These are phyloP conservation scores for Falco peregrinus DNA, from an alignment of 2,797 vertebrate species.

Conservation along the genomic window DNA sequence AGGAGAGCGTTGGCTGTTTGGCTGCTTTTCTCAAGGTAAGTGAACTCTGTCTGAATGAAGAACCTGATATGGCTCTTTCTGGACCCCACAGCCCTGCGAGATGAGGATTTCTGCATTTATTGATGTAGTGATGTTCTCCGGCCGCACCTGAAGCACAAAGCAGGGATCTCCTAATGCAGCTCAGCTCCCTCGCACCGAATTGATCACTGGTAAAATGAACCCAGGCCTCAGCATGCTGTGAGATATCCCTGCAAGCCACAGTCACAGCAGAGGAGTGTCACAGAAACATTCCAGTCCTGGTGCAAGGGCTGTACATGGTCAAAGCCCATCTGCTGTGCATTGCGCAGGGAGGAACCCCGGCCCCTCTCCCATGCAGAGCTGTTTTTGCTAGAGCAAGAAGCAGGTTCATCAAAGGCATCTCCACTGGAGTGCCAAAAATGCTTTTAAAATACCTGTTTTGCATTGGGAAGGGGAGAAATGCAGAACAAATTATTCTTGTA, in stretches of 20 bases:
- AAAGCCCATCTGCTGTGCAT: not conserved
- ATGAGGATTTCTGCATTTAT: not conserved
- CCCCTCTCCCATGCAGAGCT: accelerated
- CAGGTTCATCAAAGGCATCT: not conserved
- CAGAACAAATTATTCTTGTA: not conserved
- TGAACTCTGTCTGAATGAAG: not conserved
- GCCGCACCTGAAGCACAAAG: not conserved
- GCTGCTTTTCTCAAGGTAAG: not conserved
- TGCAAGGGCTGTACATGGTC: not conserved
- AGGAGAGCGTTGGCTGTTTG: not conserved
- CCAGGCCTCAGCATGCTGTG: not conserved
- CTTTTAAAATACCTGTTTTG: not conserved
- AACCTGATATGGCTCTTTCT: not conserved
- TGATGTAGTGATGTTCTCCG: not conserved
- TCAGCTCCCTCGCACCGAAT: not conserved
- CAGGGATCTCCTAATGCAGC: not conserved
- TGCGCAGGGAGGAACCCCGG: not conserved
- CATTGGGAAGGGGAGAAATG: not conserved
- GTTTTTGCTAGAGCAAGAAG: not conserved
- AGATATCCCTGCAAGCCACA: not conserved
- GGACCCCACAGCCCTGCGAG: not conserved
- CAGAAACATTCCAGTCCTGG: not conserved
- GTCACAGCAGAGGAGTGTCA: accelerated
- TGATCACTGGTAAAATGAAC: accelerated
- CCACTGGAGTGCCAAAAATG: not conserved